Percentiles rank a stretch among this genome's conserved stretches.
Evolutionary conservation across 2,888 invertebrate species (phyloP).

Genomic region (Noctua janthe): DNA sequence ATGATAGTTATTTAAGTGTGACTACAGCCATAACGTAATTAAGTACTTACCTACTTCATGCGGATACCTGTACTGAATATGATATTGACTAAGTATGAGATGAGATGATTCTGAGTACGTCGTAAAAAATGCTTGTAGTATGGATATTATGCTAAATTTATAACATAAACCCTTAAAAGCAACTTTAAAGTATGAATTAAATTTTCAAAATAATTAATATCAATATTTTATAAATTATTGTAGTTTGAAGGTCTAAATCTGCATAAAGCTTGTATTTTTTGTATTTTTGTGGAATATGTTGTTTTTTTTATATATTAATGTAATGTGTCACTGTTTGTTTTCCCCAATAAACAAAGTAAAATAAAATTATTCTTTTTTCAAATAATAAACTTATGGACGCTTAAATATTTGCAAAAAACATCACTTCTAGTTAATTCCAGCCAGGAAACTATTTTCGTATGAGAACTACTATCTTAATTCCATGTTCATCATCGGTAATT

Average conservation of each 20-base stretch:
- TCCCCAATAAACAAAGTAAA: too few species aligned
- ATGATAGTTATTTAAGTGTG: not conserved
- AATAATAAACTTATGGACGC: not conserved
- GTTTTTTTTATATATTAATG: too few species aligned
- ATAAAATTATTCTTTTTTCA: not conserved
- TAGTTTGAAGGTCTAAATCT: too few species aligned
- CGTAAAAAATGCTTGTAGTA: not conserved
- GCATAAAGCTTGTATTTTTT: too few species aligned
- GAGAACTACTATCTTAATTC: not conserved
- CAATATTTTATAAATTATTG: too few species aligned
- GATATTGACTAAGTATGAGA: not conserved
- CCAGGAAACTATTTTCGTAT: not conserved
- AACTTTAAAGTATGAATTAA: too few species aligned
- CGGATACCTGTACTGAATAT: not conserved
- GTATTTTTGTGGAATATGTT: too few species aligned
- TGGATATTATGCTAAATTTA: too few species aligned
- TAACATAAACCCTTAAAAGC: too few species aligned
- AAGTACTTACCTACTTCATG: not conserved
- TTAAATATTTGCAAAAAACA: not conserved
- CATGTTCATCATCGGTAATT: not conserved
- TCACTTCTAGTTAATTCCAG: not conserved
- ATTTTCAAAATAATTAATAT: too few species aligned
- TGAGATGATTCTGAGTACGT: not conserved
- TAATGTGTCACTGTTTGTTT: too few species aligned
- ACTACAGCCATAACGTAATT: not conserved